Evolutionary conservation across 2,888 invertebrate genomes (phyloP).

Genomic region (Troglohyphantes excavatus): DNA sequence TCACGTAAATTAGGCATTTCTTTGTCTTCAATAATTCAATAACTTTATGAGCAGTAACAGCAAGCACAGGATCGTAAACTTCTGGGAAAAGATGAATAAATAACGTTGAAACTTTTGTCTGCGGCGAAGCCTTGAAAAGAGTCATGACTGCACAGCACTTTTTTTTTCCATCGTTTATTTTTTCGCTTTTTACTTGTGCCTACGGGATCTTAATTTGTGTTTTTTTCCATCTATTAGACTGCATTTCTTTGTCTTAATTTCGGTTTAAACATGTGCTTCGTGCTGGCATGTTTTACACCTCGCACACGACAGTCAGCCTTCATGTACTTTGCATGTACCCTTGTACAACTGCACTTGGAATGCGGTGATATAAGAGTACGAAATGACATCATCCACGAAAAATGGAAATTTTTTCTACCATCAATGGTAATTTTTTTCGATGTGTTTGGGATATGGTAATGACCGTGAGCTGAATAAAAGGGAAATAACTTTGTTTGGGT

Average conservation of each 20-base stretch:
- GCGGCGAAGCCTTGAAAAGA: constrained; percentile 57
- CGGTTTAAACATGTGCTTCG: constrained; percentile 63
- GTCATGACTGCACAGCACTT: constrained; percentile 57
- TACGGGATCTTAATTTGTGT: constrained; percentile 51
- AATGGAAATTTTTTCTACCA: constrained; percentile 61
- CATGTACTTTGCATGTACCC: constrained; percentile 15
- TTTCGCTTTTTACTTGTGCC: constrained; percentile 55
- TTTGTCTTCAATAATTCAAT: constrained; percentile 76
- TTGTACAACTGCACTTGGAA: constrained; percentile 17
- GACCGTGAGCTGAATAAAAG: constrained; percentile 41
- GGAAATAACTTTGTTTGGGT: constrained; percentile 23
- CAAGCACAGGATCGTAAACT: constrained; percentile 67
- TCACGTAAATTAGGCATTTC: constrained; percentile 75
- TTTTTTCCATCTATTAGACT: constrained; percentile 54
- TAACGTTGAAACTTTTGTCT: constrained; percentile 74
- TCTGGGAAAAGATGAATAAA: constrained; percentile 72
- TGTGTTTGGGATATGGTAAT: constrained; percentile 15
- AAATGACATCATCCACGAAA: constrained; percentile 10
- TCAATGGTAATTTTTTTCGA: constrained; percentile 27
- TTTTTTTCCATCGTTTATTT: constrained; percentile 48
- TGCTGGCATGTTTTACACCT: constrained; percentile 64
- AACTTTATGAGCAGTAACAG: constrained; percentile 67
- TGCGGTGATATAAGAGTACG: constrained; percentile 34
- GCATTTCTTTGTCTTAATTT: constrained; percentile 76
- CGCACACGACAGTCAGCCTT: constrained; percentile 55